Percentiles rank a stretch among this genome's conserved stretches.
These are phyloP conservation scores for Proteles cristata DNA, from an alignment of 2,113 vertebrate species.

Conservation along the genomic window DNA sequence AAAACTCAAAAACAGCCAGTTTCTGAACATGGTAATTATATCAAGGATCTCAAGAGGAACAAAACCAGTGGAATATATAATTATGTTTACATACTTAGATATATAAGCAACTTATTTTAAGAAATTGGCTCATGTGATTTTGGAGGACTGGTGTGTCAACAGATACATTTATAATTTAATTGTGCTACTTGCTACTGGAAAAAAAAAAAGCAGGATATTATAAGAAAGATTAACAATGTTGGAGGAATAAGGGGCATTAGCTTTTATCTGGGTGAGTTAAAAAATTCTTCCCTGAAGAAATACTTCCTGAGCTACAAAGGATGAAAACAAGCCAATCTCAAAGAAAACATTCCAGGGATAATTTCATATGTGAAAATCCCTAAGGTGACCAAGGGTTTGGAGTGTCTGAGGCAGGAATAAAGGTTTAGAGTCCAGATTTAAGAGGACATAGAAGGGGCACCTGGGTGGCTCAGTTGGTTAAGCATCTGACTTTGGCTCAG, in stretches of 20 bases:
- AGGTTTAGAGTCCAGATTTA: not conserved
- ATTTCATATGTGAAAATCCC: not conserved
- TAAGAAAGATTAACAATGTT: not conserved
- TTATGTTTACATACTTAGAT: not conserved
- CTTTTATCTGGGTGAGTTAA: not conserved
- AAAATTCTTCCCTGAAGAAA: not conserved
- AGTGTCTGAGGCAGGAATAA: not conserved
- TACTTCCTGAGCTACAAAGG: not conserved
- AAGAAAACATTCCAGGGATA: not conserved
- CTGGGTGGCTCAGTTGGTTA: no score
- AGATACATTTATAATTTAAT: not conserved
- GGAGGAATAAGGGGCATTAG: not conserved
- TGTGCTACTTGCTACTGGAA: not conserved
- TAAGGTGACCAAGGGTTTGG: not conserved
- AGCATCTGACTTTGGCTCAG: no score
- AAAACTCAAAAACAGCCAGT: not conserved
- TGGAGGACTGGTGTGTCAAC: not conserved
- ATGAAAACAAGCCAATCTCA: not conserved
- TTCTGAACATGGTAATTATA: not conserved
- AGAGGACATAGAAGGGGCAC: no score
- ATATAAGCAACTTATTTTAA: not conserved
- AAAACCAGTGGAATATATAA: not conserved
- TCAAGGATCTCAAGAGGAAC: not conserved
- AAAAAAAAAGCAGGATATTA: not conserved
- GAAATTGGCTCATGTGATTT: not conserved